Conservation (phyloP, 1,140 invertebrate genomes). For the Caligus rogercresseyi region DNA sequence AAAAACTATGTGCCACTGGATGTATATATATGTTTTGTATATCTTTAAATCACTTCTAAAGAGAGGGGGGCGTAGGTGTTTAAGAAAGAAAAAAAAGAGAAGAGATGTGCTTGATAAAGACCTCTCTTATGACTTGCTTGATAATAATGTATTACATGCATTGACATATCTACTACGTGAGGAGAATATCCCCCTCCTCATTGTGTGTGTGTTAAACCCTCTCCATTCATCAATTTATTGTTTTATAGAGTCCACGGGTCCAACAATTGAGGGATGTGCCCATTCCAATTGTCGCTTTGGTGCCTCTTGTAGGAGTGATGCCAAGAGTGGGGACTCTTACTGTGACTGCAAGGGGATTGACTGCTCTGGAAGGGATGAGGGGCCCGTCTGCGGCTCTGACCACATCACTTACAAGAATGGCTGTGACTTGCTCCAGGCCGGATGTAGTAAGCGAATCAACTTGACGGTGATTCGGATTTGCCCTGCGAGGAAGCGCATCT, state of each 20-base stretch:
- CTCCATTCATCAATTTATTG: no score
- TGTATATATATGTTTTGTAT: no score
- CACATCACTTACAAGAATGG: conserved; percentile 53
- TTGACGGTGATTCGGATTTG: conserved; percentile 42
- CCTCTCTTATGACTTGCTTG: no score
- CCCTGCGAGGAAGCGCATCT: conserved; percentile 13
- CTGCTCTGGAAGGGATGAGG: conserved; percentile 21
- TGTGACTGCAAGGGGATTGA: not conserved
- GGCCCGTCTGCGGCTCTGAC: conserved; percentile 51
- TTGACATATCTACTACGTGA: no score
- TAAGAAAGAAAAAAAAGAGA: no score
- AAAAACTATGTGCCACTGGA: no score
- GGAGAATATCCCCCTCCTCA: no score
- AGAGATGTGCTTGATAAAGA: no score
- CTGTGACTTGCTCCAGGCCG: conserved; percentile 44
- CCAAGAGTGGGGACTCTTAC: not conserved
- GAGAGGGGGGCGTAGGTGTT: no score
- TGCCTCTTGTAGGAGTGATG: not conserved
- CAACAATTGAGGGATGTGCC: not conserved
- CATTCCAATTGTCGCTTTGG: not conserved
- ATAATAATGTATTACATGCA: no score
- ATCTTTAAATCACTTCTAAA: no score
- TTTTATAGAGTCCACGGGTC: not conserved
- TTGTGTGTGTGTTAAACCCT: no score
- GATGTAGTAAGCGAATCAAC: conserved; percentile 44